Conservation (phyloP, 2,888 invertebrate genomes). For the Pristionchus mayeri region DNA sequence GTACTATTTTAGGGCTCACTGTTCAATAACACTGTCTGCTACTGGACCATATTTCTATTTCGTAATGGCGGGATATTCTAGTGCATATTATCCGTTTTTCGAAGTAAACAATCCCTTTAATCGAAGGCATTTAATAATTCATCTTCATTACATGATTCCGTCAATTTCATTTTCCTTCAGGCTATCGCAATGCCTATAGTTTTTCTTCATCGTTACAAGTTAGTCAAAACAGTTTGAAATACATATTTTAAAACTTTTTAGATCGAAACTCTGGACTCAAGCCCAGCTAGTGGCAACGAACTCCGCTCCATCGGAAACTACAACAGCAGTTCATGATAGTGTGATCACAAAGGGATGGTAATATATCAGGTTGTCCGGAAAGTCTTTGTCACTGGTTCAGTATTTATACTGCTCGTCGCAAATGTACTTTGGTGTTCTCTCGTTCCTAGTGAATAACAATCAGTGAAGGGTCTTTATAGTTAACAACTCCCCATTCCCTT, state of each 20-base stretch:
- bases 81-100: neutral
- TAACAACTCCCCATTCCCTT: no score
- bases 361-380: no score
- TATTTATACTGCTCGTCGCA: no score
- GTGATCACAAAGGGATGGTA: neutral
- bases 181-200: neutral
- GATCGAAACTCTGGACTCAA: neutral
- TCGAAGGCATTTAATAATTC: no score
- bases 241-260: neutral
- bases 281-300: neutral
- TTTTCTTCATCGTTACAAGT: neutral
- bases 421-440: no score
- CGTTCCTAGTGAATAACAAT: no score
- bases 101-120: no score
- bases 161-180: neutral
- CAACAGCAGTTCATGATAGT: neutral
- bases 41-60: neutral
- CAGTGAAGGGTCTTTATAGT: no score
- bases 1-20: neutral
- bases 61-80: neutral
- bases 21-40: neutral
- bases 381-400: no score
- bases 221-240: neutral
- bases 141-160: no score
- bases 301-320: neutral